Percentiles rank a stretch among this genome's conserved stretches.
Evolutionary conservation across 2,797 vertebrate genomes (phyloP).

Genomic region (Scarus forsteni): DNA sequence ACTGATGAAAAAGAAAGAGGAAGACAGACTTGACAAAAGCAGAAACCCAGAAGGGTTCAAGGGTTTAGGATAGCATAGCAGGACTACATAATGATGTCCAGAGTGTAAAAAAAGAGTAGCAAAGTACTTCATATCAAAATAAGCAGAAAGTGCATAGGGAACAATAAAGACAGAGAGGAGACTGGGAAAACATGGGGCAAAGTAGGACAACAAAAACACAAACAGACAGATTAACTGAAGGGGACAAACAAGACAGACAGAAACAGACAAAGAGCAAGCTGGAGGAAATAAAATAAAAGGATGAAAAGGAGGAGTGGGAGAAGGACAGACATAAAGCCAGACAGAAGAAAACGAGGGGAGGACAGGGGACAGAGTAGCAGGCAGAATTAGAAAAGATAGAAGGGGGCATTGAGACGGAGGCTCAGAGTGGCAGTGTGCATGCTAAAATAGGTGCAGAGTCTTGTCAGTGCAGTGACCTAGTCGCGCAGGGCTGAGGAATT

Average conservation of each 20-base stretch:
- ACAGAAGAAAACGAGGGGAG: constrained; percentile 16
- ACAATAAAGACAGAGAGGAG: constrained; percentile 46
- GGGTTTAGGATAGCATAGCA: constrained; percentile 44
- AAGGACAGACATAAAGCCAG: constrained; percentile 52
- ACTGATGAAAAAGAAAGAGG: constrained; percentile 35
- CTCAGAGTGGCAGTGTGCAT: constrained; percentile 47
- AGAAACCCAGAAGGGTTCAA: constrained; percentile 18
- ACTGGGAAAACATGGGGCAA: constrained; percentile 48
- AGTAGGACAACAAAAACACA: constrained; percentile 65
- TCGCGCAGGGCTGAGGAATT: constrained; percentile 81
- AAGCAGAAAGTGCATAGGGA: constrained; percentile 38
- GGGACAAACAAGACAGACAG: constrained; percentile 50
- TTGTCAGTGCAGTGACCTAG: constrained; percentile 77
- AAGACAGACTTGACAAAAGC: constrained; percentile 31
- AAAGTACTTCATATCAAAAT: constrained; percentile 58
- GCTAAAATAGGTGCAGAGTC: constrained; percentile 76
- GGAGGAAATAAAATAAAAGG: constrained; percentile 66
- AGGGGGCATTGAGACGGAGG: constrained; percentile 41
- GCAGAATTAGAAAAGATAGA: constrained; percentile 57
- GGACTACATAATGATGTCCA: constrained; percentile 38
- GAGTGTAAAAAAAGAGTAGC: constrained; percentile 53
- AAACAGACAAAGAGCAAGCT: constrained; percentile 47
- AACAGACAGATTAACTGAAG: constrained; percentile 61
- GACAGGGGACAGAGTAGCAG: constrained; percentile 28
- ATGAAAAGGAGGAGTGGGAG: constrained; percentile 50